phyloP scores from a whole-genome alignment of 2,113 vertebrate species.

The Pterocles burchelli region DNA sequence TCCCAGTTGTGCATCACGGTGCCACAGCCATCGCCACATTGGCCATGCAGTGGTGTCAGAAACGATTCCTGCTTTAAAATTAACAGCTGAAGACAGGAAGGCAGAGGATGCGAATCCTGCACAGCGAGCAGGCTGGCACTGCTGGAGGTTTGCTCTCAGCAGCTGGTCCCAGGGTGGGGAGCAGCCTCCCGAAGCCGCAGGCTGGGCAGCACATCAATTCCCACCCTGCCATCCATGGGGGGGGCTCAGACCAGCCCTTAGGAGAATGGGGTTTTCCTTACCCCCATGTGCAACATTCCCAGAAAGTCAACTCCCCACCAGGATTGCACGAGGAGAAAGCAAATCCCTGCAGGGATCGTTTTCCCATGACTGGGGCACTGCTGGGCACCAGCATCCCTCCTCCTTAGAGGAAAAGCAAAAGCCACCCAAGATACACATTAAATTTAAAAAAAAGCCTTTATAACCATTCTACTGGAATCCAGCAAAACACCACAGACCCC shows the following conservation, averaged over 20 bases:
- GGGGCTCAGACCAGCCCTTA: not conserved
- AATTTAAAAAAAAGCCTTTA: too few species aligned
- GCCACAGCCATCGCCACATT: not conserved
- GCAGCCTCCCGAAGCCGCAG: not conserved
- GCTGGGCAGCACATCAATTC: not conserved
- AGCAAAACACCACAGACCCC: not conserved
- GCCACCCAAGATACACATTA: not conserved
- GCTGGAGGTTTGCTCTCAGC: not conserved
- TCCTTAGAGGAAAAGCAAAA: not conserved
- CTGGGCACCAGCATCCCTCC: not conserved
- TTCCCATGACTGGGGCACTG: not conserved
- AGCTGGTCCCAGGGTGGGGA: not conserved
- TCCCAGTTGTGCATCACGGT: not conserved
- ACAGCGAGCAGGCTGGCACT: accelerated
- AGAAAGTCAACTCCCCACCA: not conserved
- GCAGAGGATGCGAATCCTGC: not conserved
- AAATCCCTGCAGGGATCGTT: not conserved
- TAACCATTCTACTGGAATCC: not conserved
- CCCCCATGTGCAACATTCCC: not conserved
- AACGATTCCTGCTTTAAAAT: not conserved
- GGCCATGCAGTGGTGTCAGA: not conserved
- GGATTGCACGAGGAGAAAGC: not conserved
- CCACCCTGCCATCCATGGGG: not conserved
- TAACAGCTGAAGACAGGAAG: not conserved
- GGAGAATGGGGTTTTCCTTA: constrained; percentile 6